Conservation (phyloP, 2,113 vertebrate genomes). For the Brachirus orientalis region DNA sequence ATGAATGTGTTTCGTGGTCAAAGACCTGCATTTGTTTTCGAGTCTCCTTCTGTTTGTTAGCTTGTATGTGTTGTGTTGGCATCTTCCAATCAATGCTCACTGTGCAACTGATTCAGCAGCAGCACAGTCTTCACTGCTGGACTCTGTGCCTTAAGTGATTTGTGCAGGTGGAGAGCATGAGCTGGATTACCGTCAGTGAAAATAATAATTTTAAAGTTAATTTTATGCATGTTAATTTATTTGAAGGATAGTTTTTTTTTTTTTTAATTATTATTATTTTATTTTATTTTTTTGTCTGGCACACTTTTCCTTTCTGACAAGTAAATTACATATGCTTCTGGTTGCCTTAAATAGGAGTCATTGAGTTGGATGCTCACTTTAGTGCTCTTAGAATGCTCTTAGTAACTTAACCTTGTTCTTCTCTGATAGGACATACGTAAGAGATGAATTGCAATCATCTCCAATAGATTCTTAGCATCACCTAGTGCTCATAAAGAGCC, state of each 20-base stretch:
- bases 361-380: slow-evolving; percentile 3
- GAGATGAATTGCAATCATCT: slow-evolving; percentile 25
- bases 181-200: background rate
- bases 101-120: slow-evolving; percentile 18
- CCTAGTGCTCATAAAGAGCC: slow-evolving; percentile 21
- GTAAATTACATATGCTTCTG: slow-evolving; percentile 5
- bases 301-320: background rate
- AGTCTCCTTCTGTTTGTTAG: slow-evolving; percentile 1
- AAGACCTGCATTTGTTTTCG: slow-evolving; percentile 11
- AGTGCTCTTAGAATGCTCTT: slow-evolving; percentile 25
- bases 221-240: too few relatives aligned
- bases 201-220: background rate
- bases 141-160: background rate
- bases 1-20: slow-evolving; percentile 18
- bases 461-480: slow-evolving; percentile 19
- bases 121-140: background rate
- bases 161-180: slow-evolving; percentile 7
- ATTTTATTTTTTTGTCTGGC: background rate
- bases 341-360: background rate
- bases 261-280: too few relatives aligned
- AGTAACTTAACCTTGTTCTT: slow-evolving; percentile 13
- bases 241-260: background rate
- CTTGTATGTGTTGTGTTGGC: slow-evolving; percentile 1
- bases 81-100: slow-evolving; percentile 25
- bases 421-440: slow-evolving; percentile 1